Conservation (phyloP, 2,797 vertebrate genomes). For the Triplophysa yarkandensis region DNA sequence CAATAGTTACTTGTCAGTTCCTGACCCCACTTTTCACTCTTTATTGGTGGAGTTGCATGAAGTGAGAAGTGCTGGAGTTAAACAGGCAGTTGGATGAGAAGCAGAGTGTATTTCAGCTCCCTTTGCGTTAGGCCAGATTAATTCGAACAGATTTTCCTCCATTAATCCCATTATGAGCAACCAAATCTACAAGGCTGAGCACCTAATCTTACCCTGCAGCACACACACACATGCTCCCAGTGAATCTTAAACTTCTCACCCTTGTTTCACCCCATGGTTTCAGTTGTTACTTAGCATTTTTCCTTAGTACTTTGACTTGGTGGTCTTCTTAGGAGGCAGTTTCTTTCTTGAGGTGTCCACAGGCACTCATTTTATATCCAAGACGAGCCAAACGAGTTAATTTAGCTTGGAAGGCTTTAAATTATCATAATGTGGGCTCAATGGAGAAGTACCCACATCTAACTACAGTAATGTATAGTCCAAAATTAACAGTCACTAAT, state of each 20-base stretch:
- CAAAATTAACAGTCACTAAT: neutral
- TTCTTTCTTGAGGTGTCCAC: neutral
- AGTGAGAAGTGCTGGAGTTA: constrained; percentile 34
- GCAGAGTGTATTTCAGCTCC: constrained; percentile 42
- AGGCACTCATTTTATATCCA: neutral
- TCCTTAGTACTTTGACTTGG: neutral
- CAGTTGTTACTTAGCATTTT: constrained; percentile 6
- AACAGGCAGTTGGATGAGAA: constrained; percentile 33
- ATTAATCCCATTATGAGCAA: constrained; percentile 64
- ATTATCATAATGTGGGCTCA: neutral
- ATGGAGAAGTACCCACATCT: neutral
- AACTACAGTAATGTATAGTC: neutral
- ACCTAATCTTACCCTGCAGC: constrained; percentile 24
- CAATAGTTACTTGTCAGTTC: constrained; percentile 19
- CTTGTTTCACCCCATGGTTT: neutral
- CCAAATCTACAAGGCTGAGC: constrained; percentile 53
- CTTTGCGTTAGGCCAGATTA: constrained; percentile 56
- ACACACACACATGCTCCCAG: constrained; percentile 14
- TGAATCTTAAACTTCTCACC: constrained; percentile 9
- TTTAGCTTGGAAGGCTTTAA: neutral
- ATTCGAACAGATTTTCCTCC: constrained; percentile 57
- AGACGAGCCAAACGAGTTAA: constrained; percentile 6
- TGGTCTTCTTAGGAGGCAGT: neutral
- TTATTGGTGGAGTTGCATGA: constrained; percentile 18
- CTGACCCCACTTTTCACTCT: constrained; percentile 13